Evolutionary conservation across 1,140 invertebrate genomes (phyloP).

Genomic region (Vanessa tameamea): DNA sequence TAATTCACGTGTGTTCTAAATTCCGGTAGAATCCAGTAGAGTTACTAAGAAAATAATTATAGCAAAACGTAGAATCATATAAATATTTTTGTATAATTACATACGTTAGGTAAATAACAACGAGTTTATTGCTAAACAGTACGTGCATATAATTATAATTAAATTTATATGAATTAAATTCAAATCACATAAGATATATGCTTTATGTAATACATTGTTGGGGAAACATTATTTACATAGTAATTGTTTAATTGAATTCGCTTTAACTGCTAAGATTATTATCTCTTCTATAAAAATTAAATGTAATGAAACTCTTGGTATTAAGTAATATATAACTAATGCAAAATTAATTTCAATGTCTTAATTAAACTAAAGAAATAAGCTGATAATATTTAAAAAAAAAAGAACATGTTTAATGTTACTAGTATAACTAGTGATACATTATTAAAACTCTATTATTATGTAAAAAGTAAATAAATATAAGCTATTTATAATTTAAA

Average conservation of each 20-base stretch:
- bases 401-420: too few relatives aligned
- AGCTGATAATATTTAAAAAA: too few relatives aligned
- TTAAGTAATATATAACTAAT: too few relatives aligned
- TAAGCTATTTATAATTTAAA: too few relatives aligned
- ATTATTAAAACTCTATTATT: too few relatives aligned
- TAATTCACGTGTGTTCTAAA: constrained; percentile 5
- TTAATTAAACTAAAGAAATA: background rate
- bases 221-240: constrained; percentile 3
- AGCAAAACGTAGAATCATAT: constrained; percentile 8
- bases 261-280: background rate
- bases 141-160: constrained; percentile 17
- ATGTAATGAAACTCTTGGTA: too few relatives aligned
- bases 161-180: constrained; percentile 25
- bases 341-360: background rate
- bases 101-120: constrained; percentile 12
- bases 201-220: constrained; percentile 7
- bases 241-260: background rate
- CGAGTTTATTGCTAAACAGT: background rate
- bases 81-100: constrained; percentile 15
- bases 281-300: background rate
- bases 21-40: background rate
- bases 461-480: too few relatives aligned
- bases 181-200: constrained; percentile 7
- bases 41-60: constrained; percentile 5
- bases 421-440: too few relatives aligned